Percentiles rank a stretch among this genome's conserved stretches.
phyloP scores from a whole-genome alignment of 1,140 invertebrate species.

The Varroa destructor region DNA sequence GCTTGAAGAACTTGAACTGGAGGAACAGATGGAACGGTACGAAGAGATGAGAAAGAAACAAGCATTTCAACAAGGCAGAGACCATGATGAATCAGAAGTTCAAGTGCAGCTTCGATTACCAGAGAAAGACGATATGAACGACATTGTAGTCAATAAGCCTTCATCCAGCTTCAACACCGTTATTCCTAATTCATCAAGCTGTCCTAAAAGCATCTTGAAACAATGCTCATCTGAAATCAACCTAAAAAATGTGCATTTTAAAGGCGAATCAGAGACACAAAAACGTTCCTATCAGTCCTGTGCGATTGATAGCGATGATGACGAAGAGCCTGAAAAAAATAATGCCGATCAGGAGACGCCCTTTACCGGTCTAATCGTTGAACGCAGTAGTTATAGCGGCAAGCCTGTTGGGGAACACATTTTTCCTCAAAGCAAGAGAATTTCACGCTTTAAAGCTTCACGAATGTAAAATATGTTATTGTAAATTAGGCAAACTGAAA shows the following conservation, averaged over 20 bases:
- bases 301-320: constrained; percentile 9
- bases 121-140: too few species aligned
- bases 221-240: not conserved
- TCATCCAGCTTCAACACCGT: too few species aligned
- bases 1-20: constrained; percentile 10
- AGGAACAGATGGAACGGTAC: constrained; percentile 1
- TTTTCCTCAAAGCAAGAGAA: too few species aligned
- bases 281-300: too few species aligned
- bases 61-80: too few species aligned
- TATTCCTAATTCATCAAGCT: too few species aligned
- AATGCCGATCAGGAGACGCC: not conserved
- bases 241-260: not conserved
- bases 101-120: too few species aligned
- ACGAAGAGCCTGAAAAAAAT: not conserved
- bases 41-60: not conserved
- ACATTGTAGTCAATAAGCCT: too few species aligned
- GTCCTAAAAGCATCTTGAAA: constrained; percentile 8
- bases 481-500: too few species aligned
- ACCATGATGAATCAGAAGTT: too few species aligned
- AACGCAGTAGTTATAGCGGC: not conserved
- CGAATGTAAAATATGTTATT: too few species aligned
- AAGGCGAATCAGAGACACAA: not conserved
- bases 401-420: too few species aligned
- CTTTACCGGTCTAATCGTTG: constrained; percentile 5
- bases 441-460: constrained; percentile 15